Evolutionary conservation across 2,888 invertebrate genomes (phyloP).

Genomic region (Leptinotarsa peninsularis): DNA sequence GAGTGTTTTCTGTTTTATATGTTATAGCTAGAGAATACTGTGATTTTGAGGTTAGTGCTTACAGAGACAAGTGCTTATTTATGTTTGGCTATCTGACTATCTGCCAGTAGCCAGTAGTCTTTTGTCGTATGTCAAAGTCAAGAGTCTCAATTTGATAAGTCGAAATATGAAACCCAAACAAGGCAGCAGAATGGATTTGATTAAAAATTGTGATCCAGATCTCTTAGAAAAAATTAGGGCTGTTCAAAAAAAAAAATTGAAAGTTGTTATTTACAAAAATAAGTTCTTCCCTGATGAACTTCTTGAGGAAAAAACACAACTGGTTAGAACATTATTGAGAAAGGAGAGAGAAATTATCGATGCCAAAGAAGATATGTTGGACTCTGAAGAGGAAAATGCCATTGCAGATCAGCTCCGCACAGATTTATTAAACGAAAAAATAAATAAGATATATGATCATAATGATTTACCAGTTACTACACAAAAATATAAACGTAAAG

Average conservation of each 20-base stretch:
- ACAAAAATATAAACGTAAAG: neutral
- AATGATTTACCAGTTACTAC: conserved; percentile 6
- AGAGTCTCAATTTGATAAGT: too few relatives aligned
- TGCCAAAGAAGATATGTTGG: neutral
- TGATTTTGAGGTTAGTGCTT: too few relatives aligned
- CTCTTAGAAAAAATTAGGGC: neutral
- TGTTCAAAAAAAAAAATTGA: conserved; percentile 23
- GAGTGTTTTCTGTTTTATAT: too few relatives aligned
- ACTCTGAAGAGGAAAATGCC: conserved; percentile 28
- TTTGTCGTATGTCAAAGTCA: too few relatives aligned
- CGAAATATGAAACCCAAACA: too few relatives aligned
- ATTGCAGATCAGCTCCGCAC: conserved; percentile 28
- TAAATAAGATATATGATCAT: conserved; percentile 20
- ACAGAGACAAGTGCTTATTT: too few relatives aligned
- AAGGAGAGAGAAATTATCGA: conserved; percentile 27
- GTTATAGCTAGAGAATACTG: too few relatives aligned
- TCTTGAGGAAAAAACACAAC: conserved; percentile 12
- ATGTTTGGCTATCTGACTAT: too few relatives aligned
- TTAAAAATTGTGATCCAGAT: neutral
- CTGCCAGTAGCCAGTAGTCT: too few relatives aligned
- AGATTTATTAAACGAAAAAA: conserved; percentile 27
- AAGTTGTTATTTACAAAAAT: conserved; percentile 26
- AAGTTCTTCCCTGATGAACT: conserved; percentile 28
- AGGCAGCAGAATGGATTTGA: neutral
- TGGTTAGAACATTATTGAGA: conserved; percentile 29